Conservation (phyloP, 2,797 vertebrate genomes). For the Sciaenops ocellatus region DNA sequence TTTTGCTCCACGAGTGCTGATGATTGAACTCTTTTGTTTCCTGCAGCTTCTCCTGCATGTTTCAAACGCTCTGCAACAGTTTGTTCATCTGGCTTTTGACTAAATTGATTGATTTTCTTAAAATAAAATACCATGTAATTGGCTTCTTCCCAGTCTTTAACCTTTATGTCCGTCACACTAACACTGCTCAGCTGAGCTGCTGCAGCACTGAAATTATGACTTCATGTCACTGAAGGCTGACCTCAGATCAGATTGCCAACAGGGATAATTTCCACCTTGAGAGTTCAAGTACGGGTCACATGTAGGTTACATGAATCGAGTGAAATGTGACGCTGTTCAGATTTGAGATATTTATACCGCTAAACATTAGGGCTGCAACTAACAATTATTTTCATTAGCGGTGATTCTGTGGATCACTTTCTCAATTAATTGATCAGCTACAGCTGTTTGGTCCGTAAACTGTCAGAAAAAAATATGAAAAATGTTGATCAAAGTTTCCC, state of each 20-base stretch:
- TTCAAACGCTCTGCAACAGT: background rate
- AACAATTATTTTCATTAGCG: no score
- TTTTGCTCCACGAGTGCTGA: background rate
- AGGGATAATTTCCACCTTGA: background rate
- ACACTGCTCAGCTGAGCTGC: background rate
- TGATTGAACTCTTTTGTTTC: background rate
- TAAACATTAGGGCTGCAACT: no score
- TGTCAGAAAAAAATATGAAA: no score
- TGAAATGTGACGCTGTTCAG: background rate
- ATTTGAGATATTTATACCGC: background rate
- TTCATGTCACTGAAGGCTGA: background rate
- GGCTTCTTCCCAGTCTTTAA: background rate
- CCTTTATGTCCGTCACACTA: background rate
- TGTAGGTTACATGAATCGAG: background rate
- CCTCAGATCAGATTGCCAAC: constrained; percentile 2
- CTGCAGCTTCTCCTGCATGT: background rate
- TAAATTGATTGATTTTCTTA: background rate
- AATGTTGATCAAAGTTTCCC: no score
- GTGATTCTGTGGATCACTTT: no score
- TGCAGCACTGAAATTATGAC: background rate
- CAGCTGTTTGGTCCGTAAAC: no score
- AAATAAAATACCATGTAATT: no score
- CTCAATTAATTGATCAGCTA: no score
- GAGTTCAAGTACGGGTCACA: background rate
- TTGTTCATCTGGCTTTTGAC: background rate